Base-by-base conservation (phyloP, 2,113 vertebrate species). In the Plecturocebus donacophilus region DNA sequence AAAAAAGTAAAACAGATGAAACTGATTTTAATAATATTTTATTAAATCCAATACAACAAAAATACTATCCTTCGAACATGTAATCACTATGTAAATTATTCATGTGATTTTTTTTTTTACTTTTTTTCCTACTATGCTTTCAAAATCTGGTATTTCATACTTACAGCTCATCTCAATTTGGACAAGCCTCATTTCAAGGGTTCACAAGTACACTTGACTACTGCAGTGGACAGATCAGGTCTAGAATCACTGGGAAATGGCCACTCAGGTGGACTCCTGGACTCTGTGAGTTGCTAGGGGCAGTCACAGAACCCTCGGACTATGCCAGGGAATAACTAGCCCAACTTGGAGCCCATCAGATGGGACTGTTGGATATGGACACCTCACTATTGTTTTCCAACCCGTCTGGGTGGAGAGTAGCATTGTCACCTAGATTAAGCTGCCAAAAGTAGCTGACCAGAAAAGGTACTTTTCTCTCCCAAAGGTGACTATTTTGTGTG, bases 181-280 rank as follows among this genome's bases (percentile, higher is more conserved):
- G 3, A 45, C 6, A 0, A 0, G n/a, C 20, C 47, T 27, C 40
- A 38, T n/a, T 9, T 66, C 23, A 1, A 80, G 83, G 71, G 75
- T 75, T 76, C 19, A 1, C 8, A 2, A 2, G 52, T 1, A 42
- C 21, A 16, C 0, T 3, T 12, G 54, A 27, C 16, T 6, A 4
- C 52, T 27, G 13, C 0, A 1, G 17, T 8, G 16, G 14, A 13
- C 2, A 2, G n/a, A 70, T 7, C 25, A 8, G 40, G 35, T 49
- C 11, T 10, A 25, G 16, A 35, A 11, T 40, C 38, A 58, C 10
- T 42, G 6, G n/a, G 35, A 45, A 30, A 27, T 0, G 40, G 13
- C 32, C 27, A 1, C 14, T 4, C 1, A 4, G 8, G 12, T 7
- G 32, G 32, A 32, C 68, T 3, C 4, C 11, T 13, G 38, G 86